Base-by-base conservation (phyloP, 2,888 invertebrate genomes). In the Camponotus fellah region DNA sequence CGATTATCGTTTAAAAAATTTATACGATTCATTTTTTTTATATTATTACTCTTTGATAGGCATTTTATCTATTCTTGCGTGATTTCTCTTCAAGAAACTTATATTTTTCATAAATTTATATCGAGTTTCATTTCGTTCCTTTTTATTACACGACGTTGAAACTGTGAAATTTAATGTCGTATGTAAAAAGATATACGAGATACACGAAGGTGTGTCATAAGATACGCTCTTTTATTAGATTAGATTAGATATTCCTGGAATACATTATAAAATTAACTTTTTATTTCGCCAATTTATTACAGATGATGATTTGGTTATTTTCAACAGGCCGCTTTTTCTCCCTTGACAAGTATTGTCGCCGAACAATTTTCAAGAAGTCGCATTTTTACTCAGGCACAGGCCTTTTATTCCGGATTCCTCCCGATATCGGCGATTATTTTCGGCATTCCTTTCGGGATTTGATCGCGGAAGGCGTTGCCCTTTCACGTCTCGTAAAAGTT, bases 401-500 rank as follows among this genome's bases (percentile, higher is more conserved):
- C 26, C 26, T 66, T 66, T 66, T 66, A 77, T 69, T 58, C 43
- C 9, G 12, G 26, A 69, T 80, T 74, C 46, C 17, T 60, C 2
- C 21, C 21, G 46, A 74, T 77, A 37, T 56, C 17, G 14, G 49
- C 46, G 40, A 77, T 66, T 56, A 69, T 9, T 49, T 26, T 10
- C n/a, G 21, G 9, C 32, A 53, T 72, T 72, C 14, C 46, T 46
- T 17, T 71, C 53, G 26, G n/a, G 12, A 37, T 37, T 26, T 21
- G 68, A 26, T 56, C 69, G 40, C 77, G 56, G 40, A 68, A 56
- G 69, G 77, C 77, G 77, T 68, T 32, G 69, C 40, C 26, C 21
- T 34, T 80, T 71, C 69, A 62, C 26, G 56, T 12, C 37, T 64
- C 64, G 32, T 83, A 83, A 83, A 80, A 60, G 64, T 68, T 56